Base-by-base conservation (phyloP, 2,797 vertebrate genomes). In the Gambusia yucatana region DNA sequence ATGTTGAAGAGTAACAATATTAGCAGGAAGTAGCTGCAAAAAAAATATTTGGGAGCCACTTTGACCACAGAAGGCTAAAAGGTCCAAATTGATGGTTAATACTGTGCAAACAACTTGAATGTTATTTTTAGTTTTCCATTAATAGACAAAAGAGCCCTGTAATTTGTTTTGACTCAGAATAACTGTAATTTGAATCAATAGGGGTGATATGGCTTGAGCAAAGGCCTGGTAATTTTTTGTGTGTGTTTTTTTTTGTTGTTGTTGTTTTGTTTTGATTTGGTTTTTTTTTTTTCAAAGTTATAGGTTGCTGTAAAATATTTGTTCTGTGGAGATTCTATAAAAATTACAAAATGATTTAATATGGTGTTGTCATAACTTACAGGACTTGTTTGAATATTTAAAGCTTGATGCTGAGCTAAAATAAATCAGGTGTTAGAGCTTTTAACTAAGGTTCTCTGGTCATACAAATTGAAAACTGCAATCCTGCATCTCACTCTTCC, bases 171-270 rank as follows among this genome's bases (percentile, higher is more conserved):
- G 44, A 48, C 28, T 50, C 9, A 36, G 22, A 65, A 72, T 33
- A 72, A 48, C 71, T 28, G n/a, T 43, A 47, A 48, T 72, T 72
- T 72, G 36, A 48, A 30, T 72, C n/a, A 72, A 36, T 20, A 10
- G 36, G 43, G 25, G 43, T 7, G 43, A 28, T 6, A 28, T 44
- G 43, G 7, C 13, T 72, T 46, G 16, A 72, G 28, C 3, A 33
- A 72, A 72, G 46, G 17, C 44, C 28, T 61, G 28, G 7, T 36
- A 63, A 17, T 36, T 33, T n/a, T 8, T 57, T 46, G 44, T 46
- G 13, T 4, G 44, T 33, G 2, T 39, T 28, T 57, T 28, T 57
- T 17, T 2, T 61, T 28, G 36, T n/a, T 11, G 0, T 33, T 44
- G 22, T 20, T 61, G 7, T 36, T 61, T 33, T 33, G 4, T 57